Conservation (phyloP, 2,888 invertebrate species). For the Calliphora vomitoria region DNA sequence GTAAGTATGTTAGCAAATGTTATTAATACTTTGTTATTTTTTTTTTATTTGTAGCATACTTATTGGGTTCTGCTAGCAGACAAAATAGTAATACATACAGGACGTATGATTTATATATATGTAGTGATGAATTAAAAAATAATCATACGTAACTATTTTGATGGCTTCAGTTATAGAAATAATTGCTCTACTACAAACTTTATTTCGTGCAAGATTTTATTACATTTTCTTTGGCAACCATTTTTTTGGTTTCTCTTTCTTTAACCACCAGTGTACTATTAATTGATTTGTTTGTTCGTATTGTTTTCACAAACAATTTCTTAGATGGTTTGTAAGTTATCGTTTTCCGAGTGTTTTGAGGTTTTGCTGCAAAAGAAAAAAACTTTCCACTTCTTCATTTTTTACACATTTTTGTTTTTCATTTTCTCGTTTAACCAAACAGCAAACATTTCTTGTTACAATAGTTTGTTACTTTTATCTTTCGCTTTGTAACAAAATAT, state of each 20-base stretch:
- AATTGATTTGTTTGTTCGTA: conserved; percentile 57
- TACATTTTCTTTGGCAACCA: background rate
- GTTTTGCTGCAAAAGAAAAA: conserved; percentile 21
- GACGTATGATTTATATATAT: background rate
- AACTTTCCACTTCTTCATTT: conserved; percentile 15
- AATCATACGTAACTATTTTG: too few relatives aligned
- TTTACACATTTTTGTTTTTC: background rate
- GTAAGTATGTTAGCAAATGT: background rate
- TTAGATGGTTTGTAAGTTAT: conserved; percentile 62
- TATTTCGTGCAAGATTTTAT: too few relatives aligned
- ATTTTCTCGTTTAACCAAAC: conserved; percentile 10
- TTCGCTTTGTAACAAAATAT: conserved; percentile 12
- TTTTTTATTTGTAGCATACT: background rate
- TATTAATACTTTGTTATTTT: background rate
- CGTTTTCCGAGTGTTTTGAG: conserved; percentile 62
- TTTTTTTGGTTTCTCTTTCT: background rate
- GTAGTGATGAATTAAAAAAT: too few relatives aligned
- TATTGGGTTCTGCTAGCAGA: background rate
- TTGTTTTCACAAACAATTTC: conserved; percentile 62
- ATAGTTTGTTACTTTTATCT: conserved; percentile 10
- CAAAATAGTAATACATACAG: background rate
- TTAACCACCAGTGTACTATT: conserved; percentile 36
- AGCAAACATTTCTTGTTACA: conserved; percentile 4
- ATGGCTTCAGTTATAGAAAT: too few relatives aligned
- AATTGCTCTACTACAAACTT: too few relatives aligned